Percentiles rank a stretch among this genome's conserved stretches.
phyloP scores from a whole-genome alignment of 1,140 invertebrate species.

The Spodoptera litura region DNA sequence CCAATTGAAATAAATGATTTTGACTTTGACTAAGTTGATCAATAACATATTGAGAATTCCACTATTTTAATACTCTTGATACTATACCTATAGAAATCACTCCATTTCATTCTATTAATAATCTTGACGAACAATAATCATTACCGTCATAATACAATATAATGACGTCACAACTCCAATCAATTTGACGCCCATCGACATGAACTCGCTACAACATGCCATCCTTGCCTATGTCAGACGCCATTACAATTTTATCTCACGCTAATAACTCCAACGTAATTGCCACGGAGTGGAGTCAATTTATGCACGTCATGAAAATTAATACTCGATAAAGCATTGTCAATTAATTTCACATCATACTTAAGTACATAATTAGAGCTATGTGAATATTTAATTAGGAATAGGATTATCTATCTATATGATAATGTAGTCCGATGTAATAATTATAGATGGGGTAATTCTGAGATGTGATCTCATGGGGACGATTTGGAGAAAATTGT shows the following conservation, averaged over 20 bases:
- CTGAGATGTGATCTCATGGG: neutral
- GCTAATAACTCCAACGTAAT: conserved; percentile 7
- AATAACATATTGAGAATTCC: too few species aligned
- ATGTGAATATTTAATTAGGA: neutral
- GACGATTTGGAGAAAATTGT: too few species aligned
- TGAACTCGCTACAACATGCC: neutral
- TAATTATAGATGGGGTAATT: neutral
- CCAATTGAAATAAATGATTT: too few species aligned
- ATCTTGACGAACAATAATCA: too few species aligned
- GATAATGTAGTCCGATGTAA: neutral
- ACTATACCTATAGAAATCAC: too few species aligned
- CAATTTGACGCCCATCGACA: neutral
- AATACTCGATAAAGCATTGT: conserved; percentile 26
- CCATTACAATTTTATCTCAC: conserved; percentile 27
- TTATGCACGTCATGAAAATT: conserved; percentile 20
- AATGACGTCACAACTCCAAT: too few species aligned
- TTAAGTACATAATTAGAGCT: conserved; percentile 4
- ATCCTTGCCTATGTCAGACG: conserved; percentile 1
- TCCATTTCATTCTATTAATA: too few species aligned
- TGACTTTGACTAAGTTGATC: too few species aligned
- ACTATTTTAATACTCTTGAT: too few species aligned
- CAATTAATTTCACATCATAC: conserved; percentile 21
- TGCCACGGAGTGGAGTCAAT: conserved; percentile 5
- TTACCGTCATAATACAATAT: too few species aligned
- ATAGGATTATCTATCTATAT: neutral